Evolutionary conservation across 2,888 invertebrate genomes (phyloP).

Genomic region (Teinopalpus imperialis): DNA sequence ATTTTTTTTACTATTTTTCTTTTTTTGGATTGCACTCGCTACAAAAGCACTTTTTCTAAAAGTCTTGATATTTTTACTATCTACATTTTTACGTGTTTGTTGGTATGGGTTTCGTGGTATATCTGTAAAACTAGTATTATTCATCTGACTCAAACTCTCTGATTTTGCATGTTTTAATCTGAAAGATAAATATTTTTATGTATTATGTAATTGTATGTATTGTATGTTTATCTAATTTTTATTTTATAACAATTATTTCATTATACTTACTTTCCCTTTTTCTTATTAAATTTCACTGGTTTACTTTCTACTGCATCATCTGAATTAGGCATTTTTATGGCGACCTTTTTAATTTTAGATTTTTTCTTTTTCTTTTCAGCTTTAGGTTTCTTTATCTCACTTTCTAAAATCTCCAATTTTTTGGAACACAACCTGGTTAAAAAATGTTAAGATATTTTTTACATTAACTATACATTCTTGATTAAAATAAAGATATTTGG

Average conservation of each 20-base stretch:
- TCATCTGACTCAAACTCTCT: slow-evolving; percentile 57
- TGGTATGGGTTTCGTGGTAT: slow-evolving; percentile 60
- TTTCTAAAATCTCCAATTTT: slow-evolving; percentile 80
- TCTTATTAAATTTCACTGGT: slow-evolving; percentile 65
- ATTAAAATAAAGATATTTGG: too few species aligned
- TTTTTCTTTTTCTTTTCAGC: slow-evolving; percentile 76
- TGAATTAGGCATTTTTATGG: slow-evolving; percentile 67
- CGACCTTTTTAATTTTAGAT: slow-evolving; percentile 64
- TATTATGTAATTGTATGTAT: not conserved
- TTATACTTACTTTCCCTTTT: slow-evolving; percentile 72
- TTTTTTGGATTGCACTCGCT: slow-evolving; percentile 78
- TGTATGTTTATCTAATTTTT: too few species aligned
- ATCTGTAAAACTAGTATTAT: slow-evolving; percentile 71
- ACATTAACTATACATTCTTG: too few species aligned
- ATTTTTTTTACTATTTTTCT: slow-evolving; percentile 52
- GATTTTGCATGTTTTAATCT: slow-evolving; percentile 71
- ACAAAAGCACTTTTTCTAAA: slow-evolving; percentile 84
- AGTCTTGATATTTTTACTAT: slow-evolving; percentile 55
- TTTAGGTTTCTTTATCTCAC: slow-evolving; percentile 60
- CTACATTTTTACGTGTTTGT: slow-evolving; percentile 45
- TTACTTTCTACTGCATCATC: slow-evolving; percentile 64
- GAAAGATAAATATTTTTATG: slow-evolving; percentile 36
- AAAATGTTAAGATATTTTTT: not conserved
- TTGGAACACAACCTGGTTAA: slow-evolving; percentile 83
- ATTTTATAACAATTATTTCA: not conserved